Evolutionary conservation across 2,888 invertebrate genomes (phyloP).

Genomic region (Ischnura elegans): DNA sequence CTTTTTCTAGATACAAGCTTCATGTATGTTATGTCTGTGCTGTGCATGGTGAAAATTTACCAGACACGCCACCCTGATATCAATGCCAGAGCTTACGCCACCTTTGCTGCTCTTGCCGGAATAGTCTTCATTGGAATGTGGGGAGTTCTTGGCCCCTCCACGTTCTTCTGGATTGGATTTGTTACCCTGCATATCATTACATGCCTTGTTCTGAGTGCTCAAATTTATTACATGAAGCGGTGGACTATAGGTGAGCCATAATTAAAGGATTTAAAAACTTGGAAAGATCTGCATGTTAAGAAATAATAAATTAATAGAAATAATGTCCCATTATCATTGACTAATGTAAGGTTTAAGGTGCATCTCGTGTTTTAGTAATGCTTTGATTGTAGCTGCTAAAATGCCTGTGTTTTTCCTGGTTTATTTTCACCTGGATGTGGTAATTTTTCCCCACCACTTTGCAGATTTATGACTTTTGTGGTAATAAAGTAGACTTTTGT

Average conservation of each 20-base stretch:
- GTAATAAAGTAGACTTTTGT: too few species aligned
- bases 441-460: too few species aligned
- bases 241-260: slow-evolving; percentile 83
- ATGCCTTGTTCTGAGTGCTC: slow-evolving; percentile 84
- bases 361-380: too few species aligned
- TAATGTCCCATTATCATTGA: too few species aligned
- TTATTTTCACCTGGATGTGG: too few species aligned
- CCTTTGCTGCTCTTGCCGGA: slow-evolving; percentile 88
- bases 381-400: too few species aligned
- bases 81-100: slow-evolving; percentile 89
- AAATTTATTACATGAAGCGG: slow-evolving; percentile 88
- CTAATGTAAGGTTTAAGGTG: too few species aligned
- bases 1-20: slow-evolving; percentile 88
- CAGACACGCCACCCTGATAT: slow-evolving; percentile 94
- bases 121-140: slow-evolving; percentile 84
- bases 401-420: too few species aligned
- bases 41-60: slow-evolving; percentile 93
- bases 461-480: too few species aligned
- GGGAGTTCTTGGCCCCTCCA: slow-evolving; percentile 84
- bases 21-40: slow-evolving; percentile 94
- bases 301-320: too few species aligned
- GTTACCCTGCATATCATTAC: slow-evolving; percentile 84
- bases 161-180: slow-evolving; percentile 87
- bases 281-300: too few species aligned
- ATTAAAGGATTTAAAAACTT: too few species aligned